Evolutionary conservation across 2,888 invertebrate species (phyloP), one percentile per base, ranked within the genome.

Genomic region (Taphrorychus bicolor): DNA sequence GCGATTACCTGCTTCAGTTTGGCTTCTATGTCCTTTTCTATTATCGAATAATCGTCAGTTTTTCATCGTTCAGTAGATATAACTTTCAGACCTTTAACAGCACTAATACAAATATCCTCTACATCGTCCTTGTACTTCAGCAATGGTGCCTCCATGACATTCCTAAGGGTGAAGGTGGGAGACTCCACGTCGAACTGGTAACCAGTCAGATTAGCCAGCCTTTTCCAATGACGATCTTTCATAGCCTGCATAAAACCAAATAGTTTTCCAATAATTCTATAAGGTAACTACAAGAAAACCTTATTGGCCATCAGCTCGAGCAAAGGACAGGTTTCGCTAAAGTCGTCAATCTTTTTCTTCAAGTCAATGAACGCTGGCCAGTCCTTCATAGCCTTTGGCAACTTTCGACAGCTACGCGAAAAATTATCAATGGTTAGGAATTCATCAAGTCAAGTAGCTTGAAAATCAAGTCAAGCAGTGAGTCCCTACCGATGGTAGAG

Each of bases 71-170:
- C n/a, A n/a, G 16, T 45, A 9, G 7, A 45, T n/a, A 1, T 11
- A 5, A 16, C 45, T 2, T 52, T 21, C 11, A 22, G 7, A 61
- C 66, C 66, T 83, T 95, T 95, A 0, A 91, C 89, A 0, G 95
- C 95, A 76, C 94, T 91, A 32, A 94, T 91, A 76, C 95, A 95
- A 73, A 95, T 92, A 78, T 95, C 95, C 89, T 95, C 95, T 41
- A 95, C 93, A 71, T 95, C 95, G 75, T 95, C 95, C 79, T 93
- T 94, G 77, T 89, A 85, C 77, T 91, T 85, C 23, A 95, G 82
- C 24, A 96, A 83, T 0, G 94, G 94, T 0, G 95, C 95, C 79
- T 93, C 91, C 89, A 95, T 91, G 0, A 95, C 88, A 77, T 89
- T 89, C 16, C 91, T 89, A 66, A 96, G 82, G 0, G 91, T 91